Evolutionary conservation across 1,140 invertebrate species (phyloP), one percentile per base, ranked within the genome.

Genomic region (Lasaia peninsularis): DNA sequence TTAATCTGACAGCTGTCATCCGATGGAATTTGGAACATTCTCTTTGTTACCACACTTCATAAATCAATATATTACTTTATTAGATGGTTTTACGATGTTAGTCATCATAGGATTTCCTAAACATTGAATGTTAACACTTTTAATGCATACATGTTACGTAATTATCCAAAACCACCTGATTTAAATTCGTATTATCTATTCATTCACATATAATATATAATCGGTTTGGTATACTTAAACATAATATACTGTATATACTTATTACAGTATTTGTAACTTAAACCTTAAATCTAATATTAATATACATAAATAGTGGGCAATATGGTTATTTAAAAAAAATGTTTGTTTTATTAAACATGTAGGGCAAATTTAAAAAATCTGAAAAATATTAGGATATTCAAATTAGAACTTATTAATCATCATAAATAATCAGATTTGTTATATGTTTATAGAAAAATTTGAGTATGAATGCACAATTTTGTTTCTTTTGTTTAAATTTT

Each of bases 101-200:
- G 40, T 44, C 40, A 44, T 44, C 16, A 16, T 18, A 44, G 18
- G 16, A 20, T 20, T 16, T 44, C 10, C 1, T 44, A 20, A 20
- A 44, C 40, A 44, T 28, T 28, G 24, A 28, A 28, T 44, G 40
- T 44, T 44, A 44, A 44, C 40, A 44, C 40, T 20, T 28, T 28
- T 44, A 3, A 20, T 44, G 18, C 40, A 44, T 44, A 44, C 11
- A 18, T 44, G 18, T 18, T 44, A 44, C 11, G 20, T 44, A 44
- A 20, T 20, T 44, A 21, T 44, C 40, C 40, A 44, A 20, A 20
- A 8, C 40, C 40, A 44, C 40, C 16, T 20, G 40, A 44, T 21
- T 18, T 44, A 44, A 44, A 20, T 20, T 4, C 8, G 8, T 28
- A 28, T 5, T 28, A 28, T 28, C 24, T 28, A 20, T 44, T 16